Percentiles rank a stretch among this genome's conserved stretches.
Evolutionary conservation across 2,797 vertebrate genomes (phyloP).

Genomic region (Hippocampus kuda): DNA sequence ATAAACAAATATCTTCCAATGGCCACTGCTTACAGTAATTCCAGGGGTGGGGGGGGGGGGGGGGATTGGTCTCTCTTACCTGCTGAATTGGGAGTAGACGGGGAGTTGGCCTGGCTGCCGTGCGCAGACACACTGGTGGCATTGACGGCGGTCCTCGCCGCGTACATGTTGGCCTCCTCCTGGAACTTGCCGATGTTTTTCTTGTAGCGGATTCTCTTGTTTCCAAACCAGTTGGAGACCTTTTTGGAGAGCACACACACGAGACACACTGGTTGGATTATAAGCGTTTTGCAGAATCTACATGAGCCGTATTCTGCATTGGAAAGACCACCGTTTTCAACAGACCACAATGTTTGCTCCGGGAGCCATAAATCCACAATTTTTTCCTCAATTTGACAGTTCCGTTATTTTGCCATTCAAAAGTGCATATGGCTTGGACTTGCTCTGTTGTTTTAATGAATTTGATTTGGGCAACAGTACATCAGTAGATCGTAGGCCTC

Average conservation of each 20-base stretch:
- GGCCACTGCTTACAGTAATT: background rate
- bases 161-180: constrained; percentile 99
- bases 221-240: constrained; percentile 99
- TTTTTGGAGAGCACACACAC: constrained; percentile 36
- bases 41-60: too few species aligned
- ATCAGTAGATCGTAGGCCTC: too few species aligned
- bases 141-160: constrained; percentile 93
- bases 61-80: constrained; percentile 68
- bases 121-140: constrained; percentile 96
- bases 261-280: background rate
- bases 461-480: too few species aligned
- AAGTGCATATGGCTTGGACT: background rate
- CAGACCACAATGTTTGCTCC: background rate
- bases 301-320: background rate
- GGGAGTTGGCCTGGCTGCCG: constrained; percentile 98
- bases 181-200: constrained; percentile 99
- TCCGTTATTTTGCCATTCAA: background rate
- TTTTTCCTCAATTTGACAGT: too few species aligned
- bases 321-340: background rate
- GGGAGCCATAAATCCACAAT: background rate
- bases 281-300: background rate
- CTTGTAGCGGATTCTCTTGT: constrained; percentile 99
- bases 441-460: background rate
- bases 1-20: background rate
- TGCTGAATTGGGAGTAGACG: constrained; percentile 98